Conservation (phyloP, 2,888 invertebrate genomes). For the Rotaria sp. region DNA sequence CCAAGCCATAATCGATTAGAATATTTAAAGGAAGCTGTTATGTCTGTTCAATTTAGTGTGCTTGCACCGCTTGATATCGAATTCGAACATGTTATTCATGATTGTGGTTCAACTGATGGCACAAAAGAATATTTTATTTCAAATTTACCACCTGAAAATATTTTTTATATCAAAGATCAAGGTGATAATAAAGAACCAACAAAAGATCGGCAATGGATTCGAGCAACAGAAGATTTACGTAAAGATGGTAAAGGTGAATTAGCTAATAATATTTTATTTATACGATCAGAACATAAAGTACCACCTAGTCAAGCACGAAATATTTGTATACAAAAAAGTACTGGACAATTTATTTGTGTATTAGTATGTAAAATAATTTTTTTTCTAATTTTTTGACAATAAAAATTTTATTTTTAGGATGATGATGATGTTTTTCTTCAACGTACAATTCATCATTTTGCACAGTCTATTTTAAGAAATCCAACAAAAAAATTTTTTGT, state of each 20-base stretch:
- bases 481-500: not conserved
- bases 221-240: not conserved
- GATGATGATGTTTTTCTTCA: constrained; percentile 1
- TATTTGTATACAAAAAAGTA: not conserved
- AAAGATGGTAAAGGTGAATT: constrained; percentile 15
- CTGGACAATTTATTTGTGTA: constrained; percentile 6
- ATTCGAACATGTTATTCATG: constrained; percentile 24
- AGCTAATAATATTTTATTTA: not conserved
- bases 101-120: constrained; percentile 15
- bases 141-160: not conserved
- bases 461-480: not conserved
- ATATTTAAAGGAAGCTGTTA: not conserved
- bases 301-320: constrained; percentile 16
- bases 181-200: constrained; percentile 9
- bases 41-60: not conserved
- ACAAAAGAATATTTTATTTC: not conserved
- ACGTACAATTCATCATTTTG: constrained; percentile 11
- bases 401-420: not conserved
- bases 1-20: not conserved
- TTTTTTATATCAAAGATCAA: not conserved
- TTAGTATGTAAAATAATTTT: not conserved
- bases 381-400: no score
- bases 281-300: constrained; percentile 17
- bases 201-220: not conserved
- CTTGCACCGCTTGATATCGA: not conserved